Conservation (phyloP, 2,113 vertebrate species). For the Gymnocephalus cernua region DNA sequence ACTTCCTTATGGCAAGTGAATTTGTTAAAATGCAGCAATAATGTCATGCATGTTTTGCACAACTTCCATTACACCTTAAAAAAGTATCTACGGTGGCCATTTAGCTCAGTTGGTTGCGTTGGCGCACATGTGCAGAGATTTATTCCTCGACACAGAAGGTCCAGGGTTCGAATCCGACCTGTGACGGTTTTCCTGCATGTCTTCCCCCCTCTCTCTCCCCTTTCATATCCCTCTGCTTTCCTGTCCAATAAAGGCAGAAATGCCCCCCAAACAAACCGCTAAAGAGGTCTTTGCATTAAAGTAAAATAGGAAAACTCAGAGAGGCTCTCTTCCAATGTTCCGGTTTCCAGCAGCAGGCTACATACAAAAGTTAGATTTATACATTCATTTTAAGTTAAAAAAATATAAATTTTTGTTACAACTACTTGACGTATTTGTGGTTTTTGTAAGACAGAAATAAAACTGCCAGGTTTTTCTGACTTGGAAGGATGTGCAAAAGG, state of each 20-base stretch:
- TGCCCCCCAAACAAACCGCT: not conserved
- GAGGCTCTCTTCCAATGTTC: not conserved
- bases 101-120: too few relatives aligned
- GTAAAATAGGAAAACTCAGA: not conserved
- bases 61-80: not conserved
- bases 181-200: too few relatives aligned
- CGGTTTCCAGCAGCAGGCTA: not conserved
- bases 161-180: too few relatives aligned
- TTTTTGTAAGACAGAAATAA: not conserved
- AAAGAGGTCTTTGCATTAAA: not conserved
- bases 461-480: not conserved
- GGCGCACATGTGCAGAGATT: too few relatives aligned
- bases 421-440: not conserved
- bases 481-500: not conserved
- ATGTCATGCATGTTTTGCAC: conserved; percentile 2
- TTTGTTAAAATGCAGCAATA: not conserved
- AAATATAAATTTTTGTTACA: not conserved
- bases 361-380: not conserved
- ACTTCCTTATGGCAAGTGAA: not conserved
- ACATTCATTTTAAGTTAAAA: not conserved
- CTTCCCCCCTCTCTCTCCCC: too few relatives aligned
- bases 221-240: too few relatives aligned
- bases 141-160: too few relatives aligned
- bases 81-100: not conserved
- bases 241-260: too few relatives aligned